Percentiles rank a stretch among this genome's conserved stretches.
These are phyloP conservation scores for Epinephelus moara DNA, from an alignment of 2,113 vertebrate species.

Conservation along the genomic window DNA sequence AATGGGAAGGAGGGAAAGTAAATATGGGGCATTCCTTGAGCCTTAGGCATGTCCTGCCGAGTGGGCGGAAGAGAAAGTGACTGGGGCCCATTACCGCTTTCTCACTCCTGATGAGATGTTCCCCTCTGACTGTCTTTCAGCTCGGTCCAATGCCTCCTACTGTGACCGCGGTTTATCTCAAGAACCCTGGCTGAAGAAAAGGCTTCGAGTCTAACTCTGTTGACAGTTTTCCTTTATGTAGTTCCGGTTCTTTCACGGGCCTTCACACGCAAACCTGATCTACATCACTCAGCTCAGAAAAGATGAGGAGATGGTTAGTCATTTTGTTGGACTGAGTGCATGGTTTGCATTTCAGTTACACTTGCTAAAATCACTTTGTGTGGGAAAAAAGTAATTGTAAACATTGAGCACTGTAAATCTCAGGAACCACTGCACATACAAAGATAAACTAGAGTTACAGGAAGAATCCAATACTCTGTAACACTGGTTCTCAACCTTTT, in stretches of 20 bases:
- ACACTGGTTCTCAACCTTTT: neutral
- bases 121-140: conserved; percentile 40
- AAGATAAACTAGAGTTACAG: conserved; percentile 7
- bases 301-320: conserved; percentile 52
- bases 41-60: conserved; percentile 74
- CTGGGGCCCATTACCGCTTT: conserved; percentile 51
- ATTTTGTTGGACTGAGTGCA: conserved; percentile 46
- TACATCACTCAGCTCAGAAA: conserved; percentile 40
- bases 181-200: conserved; percentile 31
- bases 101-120: conserved; percentile 60
- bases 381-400: conserved; percentile 20
- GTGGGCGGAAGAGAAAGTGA: conserved; percentile 73
- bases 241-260: conserved; percentile 15
- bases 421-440: neutral
- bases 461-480: neutral
- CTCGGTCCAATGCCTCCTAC: conserved; percentile 51
- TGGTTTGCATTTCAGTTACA: conserved; percentile 39
- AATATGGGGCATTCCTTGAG: conserved; percentile 77
- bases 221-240: conserved; percentile 29
- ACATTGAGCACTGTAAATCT: conserved; percentile 1
- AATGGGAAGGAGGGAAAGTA: conserved; percentile 67
- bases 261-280: conserved; percentile 60
- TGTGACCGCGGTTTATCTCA: conserved; percentile 44
- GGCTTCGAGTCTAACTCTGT: conserved; percentile 10
- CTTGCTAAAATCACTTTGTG: conserved; percentile 17